Evolutionary conservation across 2,797 vertebrate genomes (phyloP).

Genomic region (Cyclopterus lumpus): DNA sequence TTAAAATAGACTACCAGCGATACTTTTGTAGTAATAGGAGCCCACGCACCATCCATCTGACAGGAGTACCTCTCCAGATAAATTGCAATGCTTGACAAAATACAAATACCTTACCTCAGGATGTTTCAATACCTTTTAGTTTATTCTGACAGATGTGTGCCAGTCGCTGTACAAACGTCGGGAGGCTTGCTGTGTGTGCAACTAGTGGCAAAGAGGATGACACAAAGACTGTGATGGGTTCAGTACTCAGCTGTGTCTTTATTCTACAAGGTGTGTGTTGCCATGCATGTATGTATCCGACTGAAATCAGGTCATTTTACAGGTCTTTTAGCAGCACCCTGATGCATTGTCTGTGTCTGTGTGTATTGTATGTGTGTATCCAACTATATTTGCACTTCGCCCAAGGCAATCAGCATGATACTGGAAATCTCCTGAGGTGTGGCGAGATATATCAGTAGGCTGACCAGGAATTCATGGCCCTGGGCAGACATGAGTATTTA

Average conservation of each 20-base stretch:
- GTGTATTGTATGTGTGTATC: conserved; percentile 14
- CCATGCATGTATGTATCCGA: conserved; percentile 2
- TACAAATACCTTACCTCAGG: conserved; percentile 30
- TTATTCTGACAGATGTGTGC: conserved; percentile 41
- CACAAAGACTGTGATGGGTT: conserved; percentile 5
- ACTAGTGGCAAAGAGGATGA: conserved; percentile 38
- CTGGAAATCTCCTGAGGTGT: conserved; percentile 35
- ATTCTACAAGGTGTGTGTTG: background rate
- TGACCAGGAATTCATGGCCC: conserved; percentile 51
- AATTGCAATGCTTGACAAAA: conserved; percentile 44
- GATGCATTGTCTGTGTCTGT: background rate
- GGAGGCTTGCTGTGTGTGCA: conserved; percentile 22
- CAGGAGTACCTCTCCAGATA: conserved; percentile 35
- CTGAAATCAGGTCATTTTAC: conserved; percentile 24
- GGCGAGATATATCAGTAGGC: conserved; percentile 42
- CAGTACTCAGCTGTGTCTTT: conserved; percentile 24
- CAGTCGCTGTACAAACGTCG: conserved; percentile 15
- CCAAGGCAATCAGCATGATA: conserved; percentile 28
- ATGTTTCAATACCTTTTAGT: conserved; percentile 25
- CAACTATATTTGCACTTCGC: conserved; percentile 18
- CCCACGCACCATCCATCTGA: conserved; percentile 41
- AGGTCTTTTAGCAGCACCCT: conserved; percentile 18
- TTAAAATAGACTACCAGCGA: conserved; percentile 39
- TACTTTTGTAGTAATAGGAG: conserved; percentile 39
- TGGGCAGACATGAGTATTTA: conserved; percentile 37